Evolutionary conservation across 64 coral and sea anemone genomes (phyloP).

Genomic region (Pachyseris speciosa): DNA sequence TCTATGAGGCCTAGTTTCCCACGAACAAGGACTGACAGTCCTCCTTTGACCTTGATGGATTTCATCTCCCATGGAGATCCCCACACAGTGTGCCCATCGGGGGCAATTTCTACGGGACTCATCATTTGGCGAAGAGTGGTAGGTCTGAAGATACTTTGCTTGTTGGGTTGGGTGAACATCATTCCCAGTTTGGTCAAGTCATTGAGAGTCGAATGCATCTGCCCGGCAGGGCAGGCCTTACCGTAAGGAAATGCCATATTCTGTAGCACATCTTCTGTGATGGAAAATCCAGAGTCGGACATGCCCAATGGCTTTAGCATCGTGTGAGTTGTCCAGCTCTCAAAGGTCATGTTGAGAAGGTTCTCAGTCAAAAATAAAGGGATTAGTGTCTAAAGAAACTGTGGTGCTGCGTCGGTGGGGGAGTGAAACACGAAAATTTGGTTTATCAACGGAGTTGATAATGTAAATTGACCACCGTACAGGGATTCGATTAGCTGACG

Average conservation of each 20-base stretch:
- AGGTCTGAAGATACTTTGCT: conserved; percentile 5
- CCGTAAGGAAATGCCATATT: conserved; percentile 52
- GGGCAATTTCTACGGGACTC: conserved; percentile 12
- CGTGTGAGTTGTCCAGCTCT: conserved; percentile 29
- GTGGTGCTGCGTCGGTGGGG: too few species aligned
- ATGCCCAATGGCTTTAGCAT: conserved; percentile 62
- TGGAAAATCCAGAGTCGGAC: conserved; percentile 65
- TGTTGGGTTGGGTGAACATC: conserved; percentile 37
- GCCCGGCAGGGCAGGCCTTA: conserved; percentile 32
- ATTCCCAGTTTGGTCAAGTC: conserved; percentile 64
- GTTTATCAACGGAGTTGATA: too few species aligned
- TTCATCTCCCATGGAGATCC: conserved; percentile 60
- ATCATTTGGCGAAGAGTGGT: conserved; percentile 41
- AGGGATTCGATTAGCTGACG: too few species aligned
- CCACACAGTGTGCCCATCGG: conserved; percentile 43
- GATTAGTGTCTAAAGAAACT: too few species aligned
- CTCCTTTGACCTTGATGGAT: too few species aligned
- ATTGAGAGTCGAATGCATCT: conserved; percentile 52
- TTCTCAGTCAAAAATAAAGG: too few species aligned
- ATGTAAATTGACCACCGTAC: too few species aligned
- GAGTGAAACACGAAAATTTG: too few species aligned
- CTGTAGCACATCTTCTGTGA: neutral
- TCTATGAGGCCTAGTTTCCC: neutral
- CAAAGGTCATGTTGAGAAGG: conserved; percentile 73
- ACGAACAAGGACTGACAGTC: neutral